A percentile compares a stretch with the other conserved stretches of the same genome.
Evolutionary conservation across 2,888 invertebrate genomes (phyloP).

Genomic region (Noctua janthina): DNA sequence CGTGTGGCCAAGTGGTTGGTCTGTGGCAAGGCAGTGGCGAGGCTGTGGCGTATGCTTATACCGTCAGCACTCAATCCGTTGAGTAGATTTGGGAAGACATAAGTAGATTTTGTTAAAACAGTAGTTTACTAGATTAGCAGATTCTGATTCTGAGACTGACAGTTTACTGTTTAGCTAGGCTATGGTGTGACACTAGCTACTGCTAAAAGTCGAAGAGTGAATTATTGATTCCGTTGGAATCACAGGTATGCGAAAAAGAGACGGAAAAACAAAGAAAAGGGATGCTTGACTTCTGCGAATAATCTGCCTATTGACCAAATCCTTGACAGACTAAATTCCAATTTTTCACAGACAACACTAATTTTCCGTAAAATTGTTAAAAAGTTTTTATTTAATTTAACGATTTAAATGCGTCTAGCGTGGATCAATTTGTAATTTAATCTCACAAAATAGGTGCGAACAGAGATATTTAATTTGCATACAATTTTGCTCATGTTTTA

Average conservation of each 20-base stretch:
- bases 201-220: no score
- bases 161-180: no score
- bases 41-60: no score
- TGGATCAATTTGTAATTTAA: slow-evolving; percentile 59
- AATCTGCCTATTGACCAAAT: not conserved
- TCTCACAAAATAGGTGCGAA: slow-evolving; percentile 58
- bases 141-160: no score
- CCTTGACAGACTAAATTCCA: slow-evolving; percentile 24
- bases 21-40: no score
- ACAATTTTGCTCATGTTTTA: slow-evolving; percentile 36
- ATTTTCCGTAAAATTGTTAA: slow-evolving; percentile 32
- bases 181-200: not conserved
- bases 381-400: slow-evolving; percentile 34
- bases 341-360: slow-evolving; percentile 30
- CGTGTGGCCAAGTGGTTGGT: no score
- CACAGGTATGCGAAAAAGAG: not conserved
- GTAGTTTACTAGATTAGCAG: not conserved
- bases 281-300: slow-evolving; percentile 30
- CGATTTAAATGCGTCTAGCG: slow-evolving; percentile 49
- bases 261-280: not conserved
- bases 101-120: no score
- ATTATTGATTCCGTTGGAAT: not conserved
- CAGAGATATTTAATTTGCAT: slow-evolving; percentile 55
- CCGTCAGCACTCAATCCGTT: no score
- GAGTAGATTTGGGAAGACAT: no score